These are phyloP conservation scores for Lonchura striata DNA, from an alignment of 2,113 vertebrate species.

Conservation along the genomic window DNA sequence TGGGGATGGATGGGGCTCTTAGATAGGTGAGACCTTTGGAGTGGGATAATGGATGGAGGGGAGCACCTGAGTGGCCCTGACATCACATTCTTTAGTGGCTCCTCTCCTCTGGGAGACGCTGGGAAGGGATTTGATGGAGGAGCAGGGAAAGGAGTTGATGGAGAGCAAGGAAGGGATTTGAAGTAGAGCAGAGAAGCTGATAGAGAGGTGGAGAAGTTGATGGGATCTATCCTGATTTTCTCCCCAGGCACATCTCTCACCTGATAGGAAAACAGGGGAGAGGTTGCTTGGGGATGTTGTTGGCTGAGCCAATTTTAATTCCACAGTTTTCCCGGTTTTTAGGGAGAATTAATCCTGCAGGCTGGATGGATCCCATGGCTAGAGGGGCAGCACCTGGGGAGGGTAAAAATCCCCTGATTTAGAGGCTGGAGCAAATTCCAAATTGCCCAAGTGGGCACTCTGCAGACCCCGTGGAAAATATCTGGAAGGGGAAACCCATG, in stretches of 20 bases:
- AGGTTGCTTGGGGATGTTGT: rapidly evolving
- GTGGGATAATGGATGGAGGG: background rate
- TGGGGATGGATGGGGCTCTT: background rate
- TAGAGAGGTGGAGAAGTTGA: background rate
- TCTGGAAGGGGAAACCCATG: background rate
- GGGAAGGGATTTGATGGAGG: background rate
- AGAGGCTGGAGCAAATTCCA: background rate
- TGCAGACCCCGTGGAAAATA: background rate
- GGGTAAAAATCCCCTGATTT: background rate
- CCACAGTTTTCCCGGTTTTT: rapidly evolving
- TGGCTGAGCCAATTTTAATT: background rate
- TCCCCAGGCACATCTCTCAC: background rate
- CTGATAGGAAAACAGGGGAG: background rate
- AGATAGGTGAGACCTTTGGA: background rate
- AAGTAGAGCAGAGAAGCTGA: background rate
- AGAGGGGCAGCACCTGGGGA: background rate
- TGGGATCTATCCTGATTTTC: background rate
- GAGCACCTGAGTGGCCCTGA: background rate
- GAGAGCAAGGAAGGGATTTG: background rate
- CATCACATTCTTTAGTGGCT: background rate
- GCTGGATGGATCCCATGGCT: background rate
- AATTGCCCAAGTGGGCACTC: background rate
- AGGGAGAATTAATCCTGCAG: background rate
- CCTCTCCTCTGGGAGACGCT: background rate
- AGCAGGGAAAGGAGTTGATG: background rate